phyloP scores from a whole-genome alignment of 2,113 vertebrate species.

The Anguilla japonica region DNA sequence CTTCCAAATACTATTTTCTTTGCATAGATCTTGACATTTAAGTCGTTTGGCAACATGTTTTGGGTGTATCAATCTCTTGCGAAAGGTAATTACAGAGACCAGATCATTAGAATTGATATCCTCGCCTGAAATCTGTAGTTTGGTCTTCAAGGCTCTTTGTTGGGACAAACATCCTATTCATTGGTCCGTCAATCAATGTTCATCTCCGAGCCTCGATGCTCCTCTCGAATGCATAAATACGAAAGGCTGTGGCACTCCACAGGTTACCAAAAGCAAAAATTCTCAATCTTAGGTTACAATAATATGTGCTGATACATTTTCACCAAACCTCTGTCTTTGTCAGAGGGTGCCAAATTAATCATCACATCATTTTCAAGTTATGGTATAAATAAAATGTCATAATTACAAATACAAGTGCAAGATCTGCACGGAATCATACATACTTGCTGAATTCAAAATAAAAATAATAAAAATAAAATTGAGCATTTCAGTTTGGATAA shows the following conservation, averaged over 20 bases:
- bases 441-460: no score
- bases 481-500: neutral
- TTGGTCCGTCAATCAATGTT: neutral
- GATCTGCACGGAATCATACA: no score
- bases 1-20: constrained; percentile 57
- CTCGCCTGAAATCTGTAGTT: neutral
- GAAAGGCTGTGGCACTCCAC: neutral
- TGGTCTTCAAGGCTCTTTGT: neutral
- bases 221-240: neutral
- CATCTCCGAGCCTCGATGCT: neutral
- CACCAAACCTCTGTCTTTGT: no score
- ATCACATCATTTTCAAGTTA: no score
- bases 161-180: neutral
- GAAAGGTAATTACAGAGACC: constrained; percentile 63
- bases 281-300: no score
- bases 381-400: no score
- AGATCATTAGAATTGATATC: constrained; percentile 56
- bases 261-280: neutral
- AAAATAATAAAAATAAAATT: no score
- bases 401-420: no score
- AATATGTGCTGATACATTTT: no score
- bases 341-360: no score
- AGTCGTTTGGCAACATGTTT: constrained; percentile 54
- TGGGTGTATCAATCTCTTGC: constrained; percentile 58
- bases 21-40: constrained; percentile 59